A percentile compares a stretch with the other conserved stretches of the same genome.
phyloP scores from a whole-genome alignment of 1,140 invertebrate genomes.

The Ylistrum balloti region DNA sequence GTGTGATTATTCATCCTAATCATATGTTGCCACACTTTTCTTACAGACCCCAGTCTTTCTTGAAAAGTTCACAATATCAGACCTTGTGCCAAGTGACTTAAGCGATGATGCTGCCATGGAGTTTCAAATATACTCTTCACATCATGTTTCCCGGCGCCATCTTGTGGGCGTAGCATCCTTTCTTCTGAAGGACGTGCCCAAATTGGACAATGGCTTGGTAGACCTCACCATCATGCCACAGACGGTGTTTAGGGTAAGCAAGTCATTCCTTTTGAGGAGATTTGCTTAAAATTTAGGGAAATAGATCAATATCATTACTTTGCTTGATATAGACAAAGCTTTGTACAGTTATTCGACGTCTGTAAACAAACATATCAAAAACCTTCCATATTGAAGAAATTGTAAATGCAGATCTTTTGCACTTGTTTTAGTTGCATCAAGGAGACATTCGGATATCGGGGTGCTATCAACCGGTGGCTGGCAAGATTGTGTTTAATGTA shows the following conservation, averaged over 20 bases:
- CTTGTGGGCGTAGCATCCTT: slow-evolving; percentile 77
- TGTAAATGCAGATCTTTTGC: no score
- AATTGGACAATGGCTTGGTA: slow-evolving; percentile 72
- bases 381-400: no score
- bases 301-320: no score
- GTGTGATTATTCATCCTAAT: no score
- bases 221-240: slow-evolving; percentile 77
- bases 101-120: slow-evolving; percentile 75
- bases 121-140: slow-evolving; percentile 79
- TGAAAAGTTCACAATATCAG: slow-evolving; percentile 78
- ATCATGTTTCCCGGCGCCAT: slow-evolving; percentile 75
- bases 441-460: slow-evolving; percentile 80
- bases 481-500: slow-evolving; percentile 80
- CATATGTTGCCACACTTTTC: slow-evolving; percentile 40
- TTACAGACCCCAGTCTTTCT: slow-evolving; percentile 77
- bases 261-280: no score
- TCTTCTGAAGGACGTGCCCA: slow-evolving; percentile 70
- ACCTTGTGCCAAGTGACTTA: slow-evolving; percentile 72
- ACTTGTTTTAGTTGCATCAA: slow-evolving; percentile 79
- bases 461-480: slow-evolving; percentile 80
- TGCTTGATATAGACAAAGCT: no score
- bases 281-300: no score
- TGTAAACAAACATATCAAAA: no score
- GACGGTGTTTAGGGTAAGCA: slow-evolving; percentile 77
- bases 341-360: no score